phyloP scores from a whole-genome alignment of 2,113 vertebrate genomes.

The Pomatorhinus ruficollis region DNA sequence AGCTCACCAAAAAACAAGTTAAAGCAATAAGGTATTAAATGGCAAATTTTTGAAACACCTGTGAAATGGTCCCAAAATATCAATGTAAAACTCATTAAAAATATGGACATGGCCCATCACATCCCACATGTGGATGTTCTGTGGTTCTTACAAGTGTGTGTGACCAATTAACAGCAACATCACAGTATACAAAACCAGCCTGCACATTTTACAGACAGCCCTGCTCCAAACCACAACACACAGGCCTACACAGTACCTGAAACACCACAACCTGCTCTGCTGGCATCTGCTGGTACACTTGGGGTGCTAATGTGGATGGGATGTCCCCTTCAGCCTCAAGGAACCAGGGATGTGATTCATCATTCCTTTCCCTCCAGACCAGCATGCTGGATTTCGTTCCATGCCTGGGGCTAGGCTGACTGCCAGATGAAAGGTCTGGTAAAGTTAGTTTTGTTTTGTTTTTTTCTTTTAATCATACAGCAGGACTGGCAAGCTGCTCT shows the following conservation, averaged over 20 bases:
- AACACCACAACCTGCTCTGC: not conserved
- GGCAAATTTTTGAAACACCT: not conserved
- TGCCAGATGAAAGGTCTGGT: constrained; percentile 18
- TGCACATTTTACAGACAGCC: not conserved
- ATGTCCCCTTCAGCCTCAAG: not conserved
- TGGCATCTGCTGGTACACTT: not conserved
- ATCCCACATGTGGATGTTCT: accelerated
- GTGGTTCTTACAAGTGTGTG: accelerated
- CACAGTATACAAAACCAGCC: not conserved
- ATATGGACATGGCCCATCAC: not conserved
- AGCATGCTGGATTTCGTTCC: constrained; percentile 7
- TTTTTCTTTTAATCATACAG: constrained; percentile 34
- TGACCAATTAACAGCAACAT: not conserved
- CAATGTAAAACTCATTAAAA: not conserved
- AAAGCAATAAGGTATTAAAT: not conserved
- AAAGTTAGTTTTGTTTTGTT: constrained; percentile 7
- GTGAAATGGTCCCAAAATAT: not conserved
- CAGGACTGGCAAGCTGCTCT: constrained; percentile 25
- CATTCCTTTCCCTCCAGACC: not conserved
- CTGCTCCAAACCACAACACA: not conserved
- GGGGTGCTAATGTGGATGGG: not conserved
- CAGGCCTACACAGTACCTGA: not conserved
- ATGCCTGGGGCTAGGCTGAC: constrained; percentile 15
- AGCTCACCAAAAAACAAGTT: not conserved
- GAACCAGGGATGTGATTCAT: not conserved